Conservation (phyloP, 2,888 invertebrate genomes). For the Euzophera pinguis region DNA sequence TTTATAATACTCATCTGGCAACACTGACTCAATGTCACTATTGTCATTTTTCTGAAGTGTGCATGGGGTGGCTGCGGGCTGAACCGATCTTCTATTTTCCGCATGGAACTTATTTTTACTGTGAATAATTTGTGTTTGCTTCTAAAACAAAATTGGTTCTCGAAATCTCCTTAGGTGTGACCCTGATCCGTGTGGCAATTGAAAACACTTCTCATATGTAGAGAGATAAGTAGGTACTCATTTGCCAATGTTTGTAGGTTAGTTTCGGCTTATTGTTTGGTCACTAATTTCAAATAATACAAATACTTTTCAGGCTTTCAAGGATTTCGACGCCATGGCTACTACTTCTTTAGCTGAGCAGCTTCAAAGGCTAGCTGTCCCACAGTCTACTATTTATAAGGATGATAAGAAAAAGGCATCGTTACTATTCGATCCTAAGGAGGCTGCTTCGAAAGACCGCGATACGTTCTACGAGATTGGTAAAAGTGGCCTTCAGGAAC, state of each 20-base stretch:
- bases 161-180: too few species aligned
- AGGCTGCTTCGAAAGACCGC: conserved; percentile 91
- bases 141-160: too few species aligned
- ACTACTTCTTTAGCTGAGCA: conserved; percentile 89
- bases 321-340: conserved; percentile 39
- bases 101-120: too few species aligned
- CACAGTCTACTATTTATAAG: conserved; percentile 84
- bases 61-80: too few species aligned
- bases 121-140: too few species aligned
- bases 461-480: conserved; percentile 94
- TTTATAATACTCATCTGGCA: too few species aligned
- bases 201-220: too few species aligned
- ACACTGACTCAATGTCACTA: not conserved
- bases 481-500: conserved; percentile 89
- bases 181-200: too few species aligned
- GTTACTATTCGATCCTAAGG: conserved; percentile 92
- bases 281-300: not conserved
- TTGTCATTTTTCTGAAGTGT: not conserved
- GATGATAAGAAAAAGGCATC: conserved; percentile 88
- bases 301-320: not conserved
- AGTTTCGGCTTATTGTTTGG: not conserved
- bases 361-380: conserved; percentile 85
- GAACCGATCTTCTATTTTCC: too few species aligned
- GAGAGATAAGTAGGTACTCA: too few species aligned
- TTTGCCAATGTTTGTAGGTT: not conserved